A percentile compares a stretch with the other conserved stretches of the same genome.
These are phyloP conservation scores for Neotragus pygmaeus DNA, from an alignment of 2,113 vertebrate species.

Conservation along the genomic window DNA sequence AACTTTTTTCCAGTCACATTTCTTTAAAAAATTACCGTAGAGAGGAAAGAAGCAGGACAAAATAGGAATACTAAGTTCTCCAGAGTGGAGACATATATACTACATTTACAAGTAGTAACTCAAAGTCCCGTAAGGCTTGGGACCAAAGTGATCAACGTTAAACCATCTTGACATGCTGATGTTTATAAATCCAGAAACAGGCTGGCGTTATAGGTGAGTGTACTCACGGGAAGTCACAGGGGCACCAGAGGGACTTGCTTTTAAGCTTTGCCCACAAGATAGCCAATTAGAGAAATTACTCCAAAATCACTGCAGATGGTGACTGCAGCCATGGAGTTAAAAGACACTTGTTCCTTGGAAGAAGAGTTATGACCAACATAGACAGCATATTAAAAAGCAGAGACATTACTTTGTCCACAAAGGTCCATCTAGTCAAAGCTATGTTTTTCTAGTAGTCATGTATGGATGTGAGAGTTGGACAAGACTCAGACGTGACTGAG, in stretches of 20 bases:
- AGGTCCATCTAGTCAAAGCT: background rate
- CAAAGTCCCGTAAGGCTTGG: background rate
- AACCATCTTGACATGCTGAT: background rate
- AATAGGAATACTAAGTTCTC: background rate
- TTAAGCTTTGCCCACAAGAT: background rate
- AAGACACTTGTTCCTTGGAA: background rate
- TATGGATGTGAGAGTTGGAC: background rate
- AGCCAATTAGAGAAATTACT: background rate
- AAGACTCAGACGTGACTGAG: background rate
- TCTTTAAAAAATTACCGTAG: background rate
- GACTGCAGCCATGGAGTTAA: background rate
- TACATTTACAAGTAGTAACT: background rate
- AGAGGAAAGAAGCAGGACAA: background rate
- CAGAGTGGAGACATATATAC: background rate
- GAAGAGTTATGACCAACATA: background rate
- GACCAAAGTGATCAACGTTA: background rate
- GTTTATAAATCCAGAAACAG: background rate
- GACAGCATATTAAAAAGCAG: background rate
- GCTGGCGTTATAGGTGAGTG: background rate
- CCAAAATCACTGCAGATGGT: background rate
- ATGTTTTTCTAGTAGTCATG: background rate
- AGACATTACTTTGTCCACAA: background rate
- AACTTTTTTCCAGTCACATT: background rate
- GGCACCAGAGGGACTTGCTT: background rate
- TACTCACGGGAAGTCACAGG: background rate